phyloP scores from a whole-genome alignment of 2,888 invertebrate species.

The Epirrhoe tristata region DNA sequence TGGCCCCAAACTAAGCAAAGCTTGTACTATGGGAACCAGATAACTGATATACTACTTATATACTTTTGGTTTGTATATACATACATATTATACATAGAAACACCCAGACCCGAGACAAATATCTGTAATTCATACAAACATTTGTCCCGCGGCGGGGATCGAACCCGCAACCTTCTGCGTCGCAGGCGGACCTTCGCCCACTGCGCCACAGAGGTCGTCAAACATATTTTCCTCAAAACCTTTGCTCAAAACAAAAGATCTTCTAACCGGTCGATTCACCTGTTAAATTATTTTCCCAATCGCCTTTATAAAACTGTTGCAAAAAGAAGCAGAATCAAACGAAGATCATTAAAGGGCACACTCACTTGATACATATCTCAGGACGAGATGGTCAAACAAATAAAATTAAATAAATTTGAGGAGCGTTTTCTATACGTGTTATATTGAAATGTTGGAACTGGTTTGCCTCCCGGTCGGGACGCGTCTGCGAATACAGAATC shows the following conservation, averaged over 20 bases:
- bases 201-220: not conserved
- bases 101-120: too few species aligned
- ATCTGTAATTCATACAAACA: too few species aligned
- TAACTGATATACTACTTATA: too few species aligned
- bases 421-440: conserved; percentile 54
- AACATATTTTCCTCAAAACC: not conserved
- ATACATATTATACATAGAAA: too few species aligned
- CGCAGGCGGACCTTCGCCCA: too few species aligned
- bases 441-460: conserved; percentile 83
- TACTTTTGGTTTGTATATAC: too few species aligned
- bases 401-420: conserved; percentile 46
- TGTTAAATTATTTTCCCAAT: conserved; percentile 3
- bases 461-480: conserved; percentile 74
- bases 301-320: not conserved
- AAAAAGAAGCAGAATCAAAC: conserved; percentile 20
- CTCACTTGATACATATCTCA: conserved; percentile 41
- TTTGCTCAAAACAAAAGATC: not conserved
- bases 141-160: too few species aligned
- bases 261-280: not conserved
- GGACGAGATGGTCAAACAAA: conserved; percentile 44
- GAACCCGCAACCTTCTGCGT: too few species aligned
- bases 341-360: conserved; percentile 37
- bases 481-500: conserved; percentile 76
- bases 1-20: too few species aligned
- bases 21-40: too few species aligned